phyloP scores from a whole-genome alignment of 2,888 invertebrate species.

The Parnassius mnemosyne region DNA sequence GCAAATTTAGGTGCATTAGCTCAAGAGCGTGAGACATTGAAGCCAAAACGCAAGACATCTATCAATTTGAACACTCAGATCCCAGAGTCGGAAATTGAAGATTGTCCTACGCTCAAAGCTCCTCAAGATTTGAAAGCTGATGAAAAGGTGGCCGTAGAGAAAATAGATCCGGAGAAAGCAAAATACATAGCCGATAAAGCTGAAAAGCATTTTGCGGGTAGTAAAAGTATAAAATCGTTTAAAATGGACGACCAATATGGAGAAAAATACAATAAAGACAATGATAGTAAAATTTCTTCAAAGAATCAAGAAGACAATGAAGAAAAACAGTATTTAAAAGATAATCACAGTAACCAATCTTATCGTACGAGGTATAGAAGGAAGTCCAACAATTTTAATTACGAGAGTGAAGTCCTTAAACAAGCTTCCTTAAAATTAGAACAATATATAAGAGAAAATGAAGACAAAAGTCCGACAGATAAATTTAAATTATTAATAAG shows the following conservation, averaged over 20 bases:
- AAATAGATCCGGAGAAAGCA: conserved; percentile 62
- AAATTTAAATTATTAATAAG: conserved; percentile 59
- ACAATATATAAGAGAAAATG: conserved; percentile 69
- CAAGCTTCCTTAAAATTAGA: conserved; percentile 78
- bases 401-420: conserved; percentile 81
- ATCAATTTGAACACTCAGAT: conserved; percentile 60
- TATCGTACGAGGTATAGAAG: conserved; percentile 54
- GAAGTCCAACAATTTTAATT: conserved; percentile 80
- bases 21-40: conserved; percentile 57
- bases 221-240: conserved; percentile 64
- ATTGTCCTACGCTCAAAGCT: conserved; percentile 73
- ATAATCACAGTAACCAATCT: conserved; percentile 72
- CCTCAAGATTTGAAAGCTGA: conserved; percentile 77
- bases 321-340: conserved; percentile 68
- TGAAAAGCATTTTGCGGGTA: conserved; percentile 60
- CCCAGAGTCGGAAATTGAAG: conserved; percentile 75
- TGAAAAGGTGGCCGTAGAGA: conserved; percentile 69
- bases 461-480: conserved; percentile 45
- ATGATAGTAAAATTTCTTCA: conserved; percentile 64
- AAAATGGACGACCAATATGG: conserved; percentile 68
- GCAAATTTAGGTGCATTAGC: conserved; percentile 59
- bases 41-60: conserved; percentile 69
- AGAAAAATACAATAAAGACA: conserved; percentile 65
- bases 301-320: conserved; percentile 65
- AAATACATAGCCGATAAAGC: conserved; percentile 64